Evolutionary conservation across 2,888 invertebrate species (phyloP).

Genomic region (Sclerodermus sp.): DNA sequence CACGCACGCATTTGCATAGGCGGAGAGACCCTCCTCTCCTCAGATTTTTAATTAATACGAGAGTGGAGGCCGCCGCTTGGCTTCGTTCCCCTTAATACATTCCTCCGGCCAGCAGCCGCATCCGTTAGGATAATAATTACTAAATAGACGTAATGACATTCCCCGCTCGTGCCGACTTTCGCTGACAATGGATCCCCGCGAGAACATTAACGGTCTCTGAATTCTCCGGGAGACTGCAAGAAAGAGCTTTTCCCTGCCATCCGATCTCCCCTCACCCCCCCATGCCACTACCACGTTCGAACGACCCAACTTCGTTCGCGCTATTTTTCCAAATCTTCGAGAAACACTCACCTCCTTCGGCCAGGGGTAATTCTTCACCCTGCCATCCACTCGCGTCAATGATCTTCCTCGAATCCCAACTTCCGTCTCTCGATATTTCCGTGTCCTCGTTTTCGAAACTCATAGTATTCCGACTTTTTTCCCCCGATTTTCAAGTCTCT

Average conservation of each 20-base stretch:
- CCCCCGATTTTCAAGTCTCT: too few species aligned
- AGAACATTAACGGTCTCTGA: conserved; percentile 29
- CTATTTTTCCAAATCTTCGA: too few species aligned
- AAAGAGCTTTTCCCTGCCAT: neutral
- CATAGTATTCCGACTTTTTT: too few species aligned
- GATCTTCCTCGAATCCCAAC: too few species aligned
- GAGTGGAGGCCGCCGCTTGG: conserved; percentile 19
- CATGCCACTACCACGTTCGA: neutral
- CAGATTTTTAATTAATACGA: conserved; percentile 25
- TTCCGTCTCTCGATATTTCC: too few species aligned
- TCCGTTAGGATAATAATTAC: conserved; percentile 33
- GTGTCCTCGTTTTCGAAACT: too few species aligned
- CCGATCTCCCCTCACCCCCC: neutral
- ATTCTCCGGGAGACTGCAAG: neutral
- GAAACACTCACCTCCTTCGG: too few species aligned
- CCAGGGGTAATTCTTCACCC: too few species aligned
- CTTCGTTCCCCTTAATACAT: conserved; percentile 28
- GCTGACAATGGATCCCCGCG: conserved; percentile 26
- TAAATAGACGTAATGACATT: conserved; percentile 34
- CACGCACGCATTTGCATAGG: conserved; percentile 3
- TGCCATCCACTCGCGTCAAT: too few species aligned
- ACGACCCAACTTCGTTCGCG: too few species aligned
- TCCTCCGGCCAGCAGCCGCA: conserved; percentile 19
- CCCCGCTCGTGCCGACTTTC: conserved; percentile 27
- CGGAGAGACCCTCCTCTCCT: neutral